Base-by-base conservation (phyloP, 1,140 invertebrate genomes). In the Ruditapes philippinarum region DNA sequence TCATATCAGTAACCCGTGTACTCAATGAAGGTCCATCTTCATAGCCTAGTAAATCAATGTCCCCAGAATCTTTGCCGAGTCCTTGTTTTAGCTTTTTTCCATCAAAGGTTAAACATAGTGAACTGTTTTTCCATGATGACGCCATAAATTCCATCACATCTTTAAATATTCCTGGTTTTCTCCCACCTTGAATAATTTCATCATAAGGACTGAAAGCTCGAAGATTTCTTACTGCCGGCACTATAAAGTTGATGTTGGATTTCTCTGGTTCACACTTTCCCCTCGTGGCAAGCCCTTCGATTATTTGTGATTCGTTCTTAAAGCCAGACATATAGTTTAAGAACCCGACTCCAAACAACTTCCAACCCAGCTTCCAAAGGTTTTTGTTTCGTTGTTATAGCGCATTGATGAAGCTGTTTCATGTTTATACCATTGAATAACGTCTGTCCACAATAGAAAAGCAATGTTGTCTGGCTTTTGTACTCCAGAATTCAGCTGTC, bases 291-390 rank as follows among this genome's bases (percentile, higher is more conserved):
- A 12, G 7, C 3, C 45, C 45, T 38, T 3, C 0, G 1, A 82
- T 36, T 36, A 82, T 31, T 17, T 40, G 14, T n/a, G 7, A 11
- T 36, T 12, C 19, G 36, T 45, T 82, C 51, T 82, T 82, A 36
- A 17, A 82, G 11, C 79, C 79, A 62, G 54, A 28, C 79, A 82
- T 82, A 62, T 65, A 82, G 38, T 38, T 25, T 38, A 62, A 2
- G 42, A 82, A 62, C 22, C 31, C 1, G 12, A 54, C 79, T 28
- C 79, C 79, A 62, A 82, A 82, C 9, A 19, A 36, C 31, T 28
- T 12, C 28, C 31, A 82, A 36, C 79, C 79, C 5, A 82, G 33
- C 51, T 62, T 82, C 79, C 79, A 82, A 42, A 82, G 25, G 1
- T 38, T 65, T 82, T 82, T 38, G 79, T 62, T 42, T 62, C 5